These are phyloP conservation scores for Eriosoma lanigerum DNA, from an alignment of 1,140 invertebrate genomes.

Conservation along the genomic window DNA sequence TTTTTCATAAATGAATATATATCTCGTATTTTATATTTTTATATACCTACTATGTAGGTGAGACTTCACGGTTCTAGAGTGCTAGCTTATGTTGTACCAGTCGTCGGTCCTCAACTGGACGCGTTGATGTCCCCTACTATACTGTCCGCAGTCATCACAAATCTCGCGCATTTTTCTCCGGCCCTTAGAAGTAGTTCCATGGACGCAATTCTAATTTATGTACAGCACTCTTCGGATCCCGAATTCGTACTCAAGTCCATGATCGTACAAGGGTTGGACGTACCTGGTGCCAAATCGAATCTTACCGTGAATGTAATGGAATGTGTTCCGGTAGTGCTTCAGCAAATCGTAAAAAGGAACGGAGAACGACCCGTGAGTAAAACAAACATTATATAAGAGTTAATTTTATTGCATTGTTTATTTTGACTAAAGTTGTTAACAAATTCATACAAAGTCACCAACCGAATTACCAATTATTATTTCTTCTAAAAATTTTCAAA, in stretches of 20 bases:
- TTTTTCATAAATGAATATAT: too few species aligned
- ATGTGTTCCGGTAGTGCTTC: constrained; percentile 58
- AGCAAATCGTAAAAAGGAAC: constrained; percentile 42
- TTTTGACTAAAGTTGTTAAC: too few species aligned
- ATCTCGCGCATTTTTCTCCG: constrained; percentile 73
- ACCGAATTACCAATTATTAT: too few species aligned
- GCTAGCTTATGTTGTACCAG: constrained; percentile 71
- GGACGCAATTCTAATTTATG: constrained; percentile 69
- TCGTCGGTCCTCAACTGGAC: constrained; percentile 66
- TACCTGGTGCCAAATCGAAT: constrained; percentile 53
- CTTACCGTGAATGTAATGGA: constrained; percentile 56
- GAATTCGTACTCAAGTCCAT: constrained; percentile 66
- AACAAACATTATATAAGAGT: too few species aligned
- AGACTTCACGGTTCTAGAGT: constrained; percentile 75
- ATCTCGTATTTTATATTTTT: background rate
- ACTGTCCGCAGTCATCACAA: constrained; percentile 69
- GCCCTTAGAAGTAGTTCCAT: constrained; percentile 74
- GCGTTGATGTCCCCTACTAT: constrained; percentile 62
- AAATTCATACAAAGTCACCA: too few species aligned
- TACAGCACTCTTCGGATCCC: constrained; percentile 63
- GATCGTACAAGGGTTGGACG: constrained; percentile 66
- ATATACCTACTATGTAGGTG: background rate
- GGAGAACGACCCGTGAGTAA: constrained; percentile 34
- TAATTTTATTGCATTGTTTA: too few species aligned
- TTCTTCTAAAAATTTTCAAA: too few species aligned